These are phyloP conservation scores for Girardia tigrina DNA, from an alignment of 2,888 invertebrate species.

Conservation along the genomic window DNA sequence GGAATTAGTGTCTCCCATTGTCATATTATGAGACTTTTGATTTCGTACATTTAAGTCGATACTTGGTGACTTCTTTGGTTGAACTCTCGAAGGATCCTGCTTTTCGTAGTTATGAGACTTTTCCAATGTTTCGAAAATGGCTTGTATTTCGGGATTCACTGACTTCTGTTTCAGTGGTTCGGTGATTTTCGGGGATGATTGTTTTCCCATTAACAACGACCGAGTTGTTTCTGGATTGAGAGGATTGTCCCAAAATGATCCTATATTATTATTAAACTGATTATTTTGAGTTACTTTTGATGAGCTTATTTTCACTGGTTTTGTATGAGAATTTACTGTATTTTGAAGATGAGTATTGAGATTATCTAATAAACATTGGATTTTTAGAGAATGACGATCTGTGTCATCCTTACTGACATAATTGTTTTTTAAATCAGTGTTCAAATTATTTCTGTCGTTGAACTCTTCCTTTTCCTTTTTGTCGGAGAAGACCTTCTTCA, in stretches of 20 bases:
- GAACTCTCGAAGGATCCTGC: background rate
- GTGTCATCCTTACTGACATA: background rate
- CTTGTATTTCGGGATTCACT: background rate
- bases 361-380: slow-evolving; percentile 5
- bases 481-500: background rate
- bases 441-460: background rate
- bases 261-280: slow-evolving; percentile 2
- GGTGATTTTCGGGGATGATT: background rate
- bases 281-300: background rate
- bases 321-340: background rate
- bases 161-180: background rate
- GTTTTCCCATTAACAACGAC: background rate
- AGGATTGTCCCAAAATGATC: background rate
- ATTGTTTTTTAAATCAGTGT: background rate
- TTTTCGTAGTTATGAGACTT: background rate
- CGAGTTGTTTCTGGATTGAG: background rate
- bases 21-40: background rate
- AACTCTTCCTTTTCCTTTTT: background rate
- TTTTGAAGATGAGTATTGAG: slow-evolving; percentile 3
- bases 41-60: background rate
- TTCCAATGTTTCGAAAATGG: background rate
- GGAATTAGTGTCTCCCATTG: background rate
- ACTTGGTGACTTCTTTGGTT: background rate
- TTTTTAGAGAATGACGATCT: background rate
- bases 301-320: background rate